These are phyloP conservation scores for Achroia grisella DNA, from an alignment of 1,140 invertebrate species.

Conservation along the genomic window DNA sequence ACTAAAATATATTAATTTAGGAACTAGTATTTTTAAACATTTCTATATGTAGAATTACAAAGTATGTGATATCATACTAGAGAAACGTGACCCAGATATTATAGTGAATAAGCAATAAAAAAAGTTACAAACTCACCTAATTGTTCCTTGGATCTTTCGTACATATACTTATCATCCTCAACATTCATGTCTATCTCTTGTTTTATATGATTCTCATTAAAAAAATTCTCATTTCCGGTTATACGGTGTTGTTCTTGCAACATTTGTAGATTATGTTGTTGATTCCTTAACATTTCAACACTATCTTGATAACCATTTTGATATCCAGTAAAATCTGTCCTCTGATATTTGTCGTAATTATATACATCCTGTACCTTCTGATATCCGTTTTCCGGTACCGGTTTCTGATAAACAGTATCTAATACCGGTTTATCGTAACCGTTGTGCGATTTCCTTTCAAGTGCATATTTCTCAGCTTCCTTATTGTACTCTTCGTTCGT, in stretches of 20 bases:
- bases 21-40: no score
- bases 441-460: constrained; percentile 46
- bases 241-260: constrained; percentile 42
- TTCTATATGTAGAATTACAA: no score
- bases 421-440: constrained; percentile 33
- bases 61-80: no score
- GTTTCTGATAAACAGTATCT: constrained; percentile 2
- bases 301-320: constrained; percentile 35
- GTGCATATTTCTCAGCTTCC: constrained; percentile 56
- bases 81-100: no score
- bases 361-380: constrained; percentile 44
- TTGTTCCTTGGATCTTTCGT: constrained; percentile 42
- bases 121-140: constrained; percentile 23
- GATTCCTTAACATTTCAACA: constrained; percentile 46
- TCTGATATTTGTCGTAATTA: constrained; percentile 23
- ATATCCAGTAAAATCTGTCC: constrained; percentile 16
- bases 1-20: no score
- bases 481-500: constrained; percentile 62
- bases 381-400: constrained; percentile 22
- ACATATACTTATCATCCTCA: constrained; percentile 52
- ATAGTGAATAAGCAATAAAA: background rate
- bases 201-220: constrained; percentile 59
- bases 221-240: constrained; percentile 58
- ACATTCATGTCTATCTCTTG: constrained; percentile 50
- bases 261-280: constrained; percentile 56